Evolutionary conservation across 2,113 vertebrate species (phyloP), one percentile per base, ranked within the genome.

Genomic region (Zeus faber): DNA sequence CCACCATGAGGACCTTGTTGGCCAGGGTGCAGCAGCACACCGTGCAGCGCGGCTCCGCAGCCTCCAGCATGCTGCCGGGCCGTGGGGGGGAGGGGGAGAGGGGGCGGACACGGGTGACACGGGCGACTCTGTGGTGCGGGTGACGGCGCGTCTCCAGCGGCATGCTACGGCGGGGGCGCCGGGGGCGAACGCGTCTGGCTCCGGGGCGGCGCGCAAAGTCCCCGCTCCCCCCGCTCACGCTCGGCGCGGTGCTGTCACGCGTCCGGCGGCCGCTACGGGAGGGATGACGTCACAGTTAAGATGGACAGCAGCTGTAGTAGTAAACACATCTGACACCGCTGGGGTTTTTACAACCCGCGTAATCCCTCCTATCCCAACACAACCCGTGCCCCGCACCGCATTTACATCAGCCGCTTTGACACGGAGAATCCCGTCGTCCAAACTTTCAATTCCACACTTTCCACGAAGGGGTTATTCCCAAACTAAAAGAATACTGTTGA

Each of bases 1-100:
- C 39, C 37, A 91, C 69, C 67, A 82, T 81, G 17, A 89, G 35
- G 48, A 91, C 72, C 49, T 82, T 88, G 73, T 75, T 87, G 56
- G 60, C 25, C 33, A 70, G 44, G 3, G 88, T 81, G 20, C 90
- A 90, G 84, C 89, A 91, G 65, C 87, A 90, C 62, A 85, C 60
- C 26, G 70, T 87, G 80, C 90, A 91, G 65, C 47, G 76, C 0
- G 72, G 68, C 53, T 70, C 59, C 6, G 79, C 76, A 1, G 59
- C 58, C 45, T 71, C 66, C 72, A 73, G 46, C 87, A 86, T 85
- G 41, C 35, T 76, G 6, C n/a, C 6, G 2, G 25, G 21, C 39
- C 25, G 44, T 31, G 17, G 21, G 18, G 3, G 16, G 4, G n/a
- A 44, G 7, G 4, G 20, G 11, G n/a, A n/a, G 3, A 26, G n/a